These are phyloP conservation scores for Chaenogobius annularis DNA, from an alignment of 2,113 vertebrate species.

Conservation along the genomic window DNA sequence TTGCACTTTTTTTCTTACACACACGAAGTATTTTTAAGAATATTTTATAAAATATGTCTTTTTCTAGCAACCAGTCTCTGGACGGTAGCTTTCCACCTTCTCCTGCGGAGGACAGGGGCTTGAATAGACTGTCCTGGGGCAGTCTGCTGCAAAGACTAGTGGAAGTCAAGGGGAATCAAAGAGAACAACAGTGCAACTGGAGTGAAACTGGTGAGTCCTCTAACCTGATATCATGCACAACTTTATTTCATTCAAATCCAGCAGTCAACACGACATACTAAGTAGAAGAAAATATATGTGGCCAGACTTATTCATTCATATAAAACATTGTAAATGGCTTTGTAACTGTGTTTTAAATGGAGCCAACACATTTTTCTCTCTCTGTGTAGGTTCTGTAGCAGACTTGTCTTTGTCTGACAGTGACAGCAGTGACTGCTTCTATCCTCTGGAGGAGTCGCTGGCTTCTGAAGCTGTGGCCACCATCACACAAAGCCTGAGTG, in stretches of 20 bases:
- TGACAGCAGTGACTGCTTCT: conserved; percentile 77
- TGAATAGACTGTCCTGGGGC: conserved; percentile 72
- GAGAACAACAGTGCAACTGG: conserved; percentile 36
- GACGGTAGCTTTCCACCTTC: conserved; percentile 61
- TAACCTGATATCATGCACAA: not conserved
- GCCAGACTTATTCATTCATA: not conserved
- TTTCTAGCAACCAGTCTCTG: conserved; percentile 48
- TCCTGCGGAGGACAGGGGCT: conserved; percentile 44
- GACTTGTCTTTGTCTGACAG: conserved; percentile 79
- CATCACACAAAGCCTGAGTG: conserved; percentile 79
- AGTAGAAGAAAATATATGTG: not conserved
- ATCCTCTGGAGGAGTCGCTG: conserved; percentile 86
- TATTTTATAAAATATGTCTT: conserved; percentile 46
- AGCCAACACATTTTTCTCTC: not conserved
- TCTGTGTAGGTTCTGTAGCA: conserved; percentile 76
- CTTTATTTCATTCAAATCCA: not conserved
- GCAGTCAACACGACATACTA: conserved; percentile 3
- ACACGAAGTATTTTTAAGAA: not conserved
- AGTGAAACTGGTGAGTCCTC: conserved; percentile 62
- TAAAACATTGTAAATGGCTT: not conserved
- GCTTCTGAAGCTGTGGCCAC: conserved; percentile 79
- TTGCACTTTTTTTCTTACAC: conserved; percentile 19
- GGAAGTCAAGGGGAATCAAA: conserved; percentile 64
- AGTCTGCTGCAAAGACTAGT: conserved; percentile 70
- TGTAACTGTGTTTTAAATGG: not conserved